Base-by-base conservation (phyloP, 2,888 invertebrate genomes). In the Penaeus monodon region DNA sequence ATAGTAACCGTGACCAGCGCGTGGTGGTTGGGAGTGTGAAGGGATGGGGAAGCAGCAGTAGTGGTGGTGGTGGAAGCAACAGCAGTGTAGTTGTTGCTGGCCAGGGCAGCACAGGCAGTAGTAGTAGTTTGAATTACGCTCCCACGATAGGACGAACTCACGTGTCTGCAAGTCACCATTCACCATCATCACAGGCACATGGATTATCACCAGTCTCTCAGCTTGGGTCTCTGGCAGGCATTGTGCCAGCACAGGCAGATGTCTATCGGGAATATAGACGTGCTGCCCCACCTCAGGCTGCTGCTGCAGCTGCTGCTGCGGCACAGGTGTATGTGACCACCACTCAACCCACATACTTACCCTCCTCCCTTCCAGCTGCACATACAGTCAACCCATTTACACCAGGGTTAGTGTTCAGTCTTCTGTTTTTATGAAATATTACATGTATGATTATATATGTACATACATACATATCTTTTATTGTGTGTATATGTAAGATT, bases 1-100 rank as follows among this genome's bases (percentile, higher is more conserved):
- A 94, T 91, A 93, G 93, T 20, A 93, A 93, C 88, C 92, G 94
- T 84, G 94, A 94, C 92, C 84, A 84, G 80, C 94, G 93, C n/a
- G 88, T 91, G 87, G 88, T 91, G 49, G 90, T 89, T 27, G 84
- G 85, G 27, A 81, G 80, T 57, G 66, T 86, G 76, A 89, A 90
- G 76, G 89, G 84, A 20, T 88, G 89, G 89, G 82, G 78, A 38
- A 84, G 85, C 49, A 76, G 81, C 57, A 83, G 84, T 49, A 70
- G 70, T 70, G n/a, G 33, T 70, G 70, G 70, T 33, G 33, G 70
- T 33, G 74, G 83, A 64, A 77, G 87, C 29, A 79, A 83, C 38
- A 83, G 83, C 83, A 82, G 70, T 83, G 83, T 83, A 20, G 79
- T 83, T 68, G 87, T 87, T 38, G 86, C 68, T 33, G 89, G 84